Conservation (phyloP, 2,888 invertebrate genomes). For the Chymomyza amoena region DNA sequence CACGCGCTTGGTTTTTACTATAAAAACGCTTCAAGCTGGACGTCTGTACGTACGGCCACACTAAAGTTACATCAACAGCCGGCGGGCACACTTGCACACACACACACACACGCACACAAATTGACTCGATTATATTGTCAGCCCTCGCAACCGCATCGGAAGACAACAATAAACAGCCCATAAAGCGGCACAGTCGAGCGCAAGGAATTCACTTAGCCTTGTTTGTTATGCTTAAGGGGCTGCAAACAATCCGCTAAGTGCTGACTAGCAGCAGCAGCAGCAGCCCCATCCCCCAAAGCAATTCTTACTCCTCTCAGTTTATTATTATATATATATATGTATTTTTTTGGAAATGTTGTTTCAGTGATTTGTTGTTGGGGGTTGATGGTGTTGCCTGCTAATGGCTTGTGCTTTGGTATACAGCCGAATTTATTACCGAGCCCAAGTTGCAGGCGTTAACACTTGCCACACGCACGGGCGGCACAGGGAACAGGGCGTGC, state of each 20-base stretch:
- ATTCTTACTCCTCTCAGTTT: background rate
- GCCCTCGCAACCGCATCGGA: constrained; percentile 23
- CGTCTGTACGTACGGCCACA: constrained; percentile 17
- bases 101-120: constrained; percentile 51
- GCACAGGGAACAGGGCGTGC: constrained; percentile 43
- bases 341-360: constrained; percentile 57
- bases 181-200: constrained; percentile 72
- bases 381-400: constrained; percentile 73
- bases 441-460: constrained; percentile 60
- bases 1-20: constrained; percentile 65
- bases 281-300: constrained; percentile 12
- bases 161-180: constrained; percentile 72
- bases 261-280: constrained; percentile 45
- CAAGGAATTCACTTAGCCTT: constrained; percentile 76
- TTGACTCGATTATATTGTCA: constrained; percentile 75
- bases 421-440: constrained; percentile 69
- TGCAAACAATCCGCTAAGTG: constrained; percentile 78
- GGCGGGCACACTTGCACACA: constrained; percentile 29
- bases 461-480: constrained; percentile 74
- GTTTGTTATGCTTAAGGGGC: constrained; percentile 78
- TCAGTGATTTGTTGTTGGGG: constrained; percentile 66
- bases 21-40: background rate
- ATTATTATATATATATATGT: background rate
- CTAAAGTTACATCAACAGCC: constrained; percentile 69
- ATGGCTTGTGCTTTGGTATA: constrained; percentile 75